Conservation (phyloP, 2,113 vertebrate genomes). For the Aptenodytes forsteri region DNA sequence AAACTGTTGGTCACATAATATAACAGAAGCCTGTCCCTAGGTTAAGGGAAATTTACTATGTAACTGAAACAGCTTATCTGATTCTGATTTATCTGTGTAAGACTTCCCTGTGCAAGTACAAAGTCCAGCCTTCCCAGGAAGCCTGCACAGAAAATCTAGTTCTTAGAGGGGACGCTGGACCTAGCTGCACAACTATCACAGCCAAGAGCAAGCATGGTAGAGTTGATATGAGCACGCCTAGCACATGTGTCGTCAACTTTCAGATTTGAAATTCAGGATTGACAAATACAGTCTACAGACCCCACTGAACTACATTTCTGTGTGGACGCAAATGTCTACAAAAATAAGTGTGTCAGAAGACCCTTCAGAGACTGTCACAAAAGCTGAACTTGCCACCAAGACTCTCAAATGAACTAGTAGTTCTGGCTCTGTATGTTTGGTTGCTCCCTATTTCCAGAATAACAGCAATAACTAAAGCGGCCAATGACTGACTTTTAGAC, state of each 20-base stretch:
- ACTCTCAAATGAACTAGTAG: not conserved
- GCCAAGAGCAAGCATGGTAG: not conserved
- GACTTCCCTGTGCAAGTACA: not conserved
- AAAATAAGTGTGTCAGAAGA: not conserved
- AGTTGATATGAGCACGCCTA: not conserved
- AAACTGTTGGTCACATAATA: not conserved
- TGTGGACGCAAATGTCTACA: not conserved
- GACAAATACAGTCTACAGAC: not conserved
- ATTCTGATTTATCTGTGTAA: not conserved
- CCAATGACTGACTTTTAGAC: not conserved
- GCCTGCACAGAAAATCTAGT: not conserved
- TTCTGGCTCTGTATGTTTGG: not conserved
- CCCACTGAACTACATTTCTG: not conserved
- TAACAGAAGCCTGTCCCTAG: not conserved
- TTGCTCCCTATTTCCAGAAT: not conserved
- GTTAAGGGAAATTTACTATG: not conserved
- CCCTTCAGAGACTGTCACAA: not conserved
- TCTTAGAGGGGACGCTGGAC: fast-evolving
- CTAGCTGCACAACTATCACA: not conserved
- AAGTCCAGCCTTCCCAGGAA: not conserved
- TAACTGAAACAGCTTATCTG: not conserved
- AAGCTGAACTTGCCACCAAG: not conserved
- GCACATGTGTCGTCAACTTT: not conserved
- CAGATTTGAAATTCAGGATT: not conserved
- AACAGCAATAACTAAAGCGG: not conserved